Base-by-base conservation (phyloP, 2,113 vertebrate genomes). In the Eira barbara region DNA sequence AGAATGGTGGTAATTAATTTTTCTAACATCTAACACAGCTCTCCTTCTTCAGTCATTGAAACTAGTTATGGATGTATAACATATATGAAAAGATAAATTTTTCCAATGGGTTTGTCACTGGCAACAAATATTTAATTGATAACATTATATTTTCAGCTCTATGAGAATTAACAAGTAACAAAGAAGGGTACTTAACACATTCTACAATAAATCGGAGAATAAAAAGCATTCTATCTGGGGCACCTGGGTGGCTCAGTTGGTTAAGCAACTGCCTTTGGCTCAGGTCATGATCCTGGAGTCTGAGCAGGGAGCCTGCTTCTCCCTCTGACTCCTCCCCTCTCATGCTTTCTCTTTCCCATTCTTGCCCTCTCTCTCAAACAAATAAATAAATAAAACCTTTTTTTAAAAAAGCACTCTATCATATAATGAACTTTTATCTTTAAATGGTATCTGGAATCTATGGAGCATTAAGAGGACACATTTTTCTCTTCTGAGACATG, bases 1-100 rank as follows among this genome's bases (percentile, higher is more conserved):
- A 69, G n/a, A 67, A 86, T 47, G 23, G 0, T 14, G 92, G 14
- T 18, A 78, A 85, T 67, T 52, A 45, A 39, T 23, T 20, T 81
- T 83, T 78, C 81, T 14, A 74, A 52, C 8, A 61, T 31, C 49
- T 0, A 49, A 34, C 3, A 42, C 7, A 80, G 1, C 7, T 85
- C 34, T 97, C 63, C 76, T n/a, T 84, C 84, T 95, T 82, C 14
- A 83, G 34, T 92, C 11, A 73, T 2, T 94, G 65, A 82, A 95
- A 92, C 39, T 71, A 63, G 6, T 59, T 31, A 89, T 47, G 49
- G 31, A 82, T 71, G 20, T 74, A 39, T 82, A 90, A 95, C 52
- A 71, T 59, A 61, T 23, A 89, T 13, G 9, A n/a, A 79, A 96
- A 97, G 20, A 10, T 39, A 42, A 4, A 47, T 91, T 89, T 84